These are phyloP conservation scores for Caradrina clavipalpis DNA, from an alignment of 2,888 invertebrate genomes.

Conservation along the genomic window DNA sequence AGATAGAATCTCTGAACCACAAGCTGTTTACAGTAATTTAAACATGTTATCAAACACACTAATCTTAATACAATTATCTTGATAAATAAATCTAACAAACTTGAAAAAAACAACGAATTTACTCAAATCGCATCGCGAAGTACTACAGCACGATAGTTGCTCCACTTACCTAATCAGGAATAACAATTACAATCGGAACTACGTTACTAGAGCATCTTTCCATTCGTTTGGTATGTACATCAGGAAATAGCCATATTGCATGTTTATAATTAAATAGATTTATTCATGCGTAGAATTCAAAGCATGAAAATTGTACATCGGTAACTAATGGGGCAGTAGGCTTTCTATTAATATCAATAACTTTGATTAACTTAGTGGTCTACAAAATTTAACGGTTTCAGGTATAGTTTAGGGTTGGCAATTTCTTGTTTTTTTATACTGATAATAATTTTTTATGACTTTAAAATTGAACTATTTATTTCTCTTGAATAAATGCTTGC, in stretches of 20 bases:
- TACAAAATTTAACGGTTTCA: conserved; percentile 49
- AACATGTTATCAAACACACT: conserved; percentile 8
- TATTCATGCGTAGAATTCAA: conserved; percentile 52
- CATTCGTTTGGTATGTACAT: conserved; percentile 47
- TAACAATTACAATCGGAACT: conserved; percentile 35
- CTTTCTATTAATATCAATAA: conserved; percentile 63
- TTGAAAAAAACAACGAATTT: conserved; percentile 14
- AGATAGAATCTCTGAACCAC: conserved; percentile 24
- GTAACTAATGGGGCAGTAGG: conserved; percentile 46
- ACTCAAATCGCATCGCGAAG: not conserved
- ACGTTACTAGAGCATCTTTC: conserved; percentile 51
- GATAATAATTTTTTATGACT: not conserved
- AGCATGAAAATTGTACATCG: conserved; percentile 52
- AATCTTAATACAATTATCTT: conserved; percentile 11
- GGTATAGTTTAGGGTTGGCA: conserved; percentile 46
- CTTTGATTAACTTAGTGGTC: conserved; percentile 49
- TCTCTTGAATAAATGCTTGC: not conserved
- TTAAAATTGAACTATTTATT: not conserved
- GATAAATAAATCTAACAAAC: conserved; percentile 1
- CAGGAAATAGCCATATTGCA: conserved; percentile 56
- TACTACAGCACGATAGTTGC: conserved; percentile 19
- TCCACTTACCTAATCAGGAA: conserved; percentile 50
- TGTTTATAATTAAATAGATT: conserved; percentile 54
- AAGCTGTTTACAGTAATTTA: conserved; percentile 6
- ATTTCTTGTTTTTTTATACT: not conserved